Percentiles rank a stretch among this genome's conserved stretches.
These are phyloP conservation scores for Myopa tessellatipennis DNA, from an alignment of 2,888 invertebrate species.

Conservation along the genomic window DNA sequence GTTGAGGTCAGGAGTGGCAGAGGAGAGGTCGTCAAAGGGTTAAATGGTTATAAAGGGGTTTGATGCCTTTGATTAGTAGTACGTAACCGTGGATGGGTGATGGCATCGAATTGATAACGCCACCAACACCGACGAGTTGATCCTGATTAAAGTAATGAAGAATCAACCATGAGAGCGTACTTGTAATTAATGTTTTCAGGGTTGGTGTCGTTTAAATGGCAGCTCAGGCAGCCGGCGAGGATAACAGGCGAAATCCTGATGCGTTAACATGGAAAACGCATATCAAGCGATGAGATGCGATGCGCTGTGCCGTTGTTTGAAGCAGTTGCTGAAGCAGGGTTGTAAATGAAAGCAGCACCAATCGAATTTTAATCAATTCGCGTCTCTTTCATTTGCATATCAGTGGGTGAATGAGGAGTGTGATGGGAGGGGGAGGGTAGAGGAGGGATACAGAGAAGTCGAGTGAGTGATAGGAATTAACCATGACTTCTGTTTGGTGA, in stretches of 20 bases:
- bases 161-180: slow-evolving; percentile 27
- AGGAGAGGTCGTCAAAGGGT: slow-evolving; percentile 40
- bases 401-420: not conserved
- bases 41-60: slow-evolving; percentile 49
- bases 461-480: too few species aligned
- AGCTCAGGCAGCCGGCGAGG: slow-evolving; percentile 4
- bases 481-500: too few species aligned
- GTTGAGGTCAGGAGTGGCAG: too few species aligned
- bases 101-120: not conserved
- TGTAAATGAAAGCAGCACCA: slow-evolving; percentile 60
- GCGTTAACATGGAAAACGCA: slow-evolving; percentile 42
- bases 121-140: not conserved
- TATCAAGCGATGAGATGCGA: slow-evolving; percentile 40
- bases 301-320: not conserved
- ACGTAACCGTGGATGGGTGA: slow-evolving; percentile 18
- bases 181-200: slow-evolving; percentile 25
- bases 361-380: slow-evolving; percentile 69
- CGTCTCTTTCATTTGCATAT: slow-evolving; percentile 54
- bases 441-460: not conserved
- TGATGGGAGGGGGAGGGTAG: not conserved
- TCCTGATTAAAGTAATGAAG: slow-evolving; percentile 2
- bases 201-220: not conserved
- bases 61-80: slow-evolving; percentile 52
- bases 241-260: slow-evolving; percentile 46
- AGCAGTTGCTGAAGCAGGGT: slow-evolving; percentile 39